Percentiles rank a stretch among this genome's conserved stretches.
phyloP scores from a whole-genome alignment of 2,797 vertebrate species.

The Psittacula echo region DNA sequence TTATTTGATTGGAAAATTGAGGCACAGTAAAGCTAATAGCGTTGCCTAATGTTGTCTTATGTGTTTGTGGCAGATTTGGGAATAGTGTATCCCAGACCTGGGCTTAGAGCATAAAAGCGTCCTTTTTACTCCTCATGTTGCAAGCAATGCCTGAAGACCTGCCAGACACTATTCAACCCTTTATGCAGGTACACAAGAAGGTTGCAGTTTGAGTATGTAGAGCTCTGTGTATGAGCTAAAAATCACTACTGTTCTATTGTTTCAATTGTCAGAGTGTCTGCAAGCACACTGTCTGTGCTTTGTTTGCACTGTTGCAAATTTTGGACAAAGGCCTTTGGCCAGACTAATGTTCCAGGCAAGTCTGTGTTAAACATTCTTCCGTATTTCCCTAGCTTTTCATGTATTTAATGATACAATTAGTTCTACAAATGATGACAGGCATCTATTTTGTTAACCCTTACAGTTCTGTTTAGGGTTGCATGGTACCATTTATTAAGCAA shows the following conservation, averaged over 20 bases:
- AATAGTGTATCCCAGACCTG: background rate
- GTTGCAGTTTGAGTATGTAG: background rate
- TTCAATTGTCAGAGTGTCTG: background rate
- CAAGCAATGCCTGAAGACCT: background rate
- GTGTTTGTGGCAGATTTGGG: background rate
- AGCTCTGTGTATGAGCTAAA: background rate
- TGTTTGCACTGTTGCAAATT: background rate
- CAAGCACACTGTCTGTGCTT: background rate
- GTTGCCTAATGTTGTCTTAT: background rate
- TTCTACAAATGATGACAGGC: background rate
- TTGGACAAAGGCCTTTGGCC: background rate
- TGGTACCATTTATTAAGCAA: background rate
- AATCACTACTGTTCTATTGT: background rate
- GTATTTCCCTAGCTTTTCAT: background rate
- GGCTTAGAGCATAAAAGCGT: background rate
- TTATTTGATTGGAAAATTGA: background rate
- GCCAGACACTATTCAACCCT: background rate
- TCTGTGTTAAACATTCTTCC: background rate
- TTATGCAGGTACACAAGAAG: background rate
- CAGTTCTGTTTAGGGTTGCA: background rate
- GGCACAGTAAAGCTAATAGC: background rate
- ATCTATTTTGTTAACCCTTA: background rate
- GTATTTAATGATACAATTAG: background rate
- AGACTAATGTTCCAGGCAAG: background rate
- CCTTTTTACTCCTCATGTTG: background rate